Base-by-base conservation (phyloP, 2,113 vertebrate genomes). In the Eurypyga helias region DNA sequence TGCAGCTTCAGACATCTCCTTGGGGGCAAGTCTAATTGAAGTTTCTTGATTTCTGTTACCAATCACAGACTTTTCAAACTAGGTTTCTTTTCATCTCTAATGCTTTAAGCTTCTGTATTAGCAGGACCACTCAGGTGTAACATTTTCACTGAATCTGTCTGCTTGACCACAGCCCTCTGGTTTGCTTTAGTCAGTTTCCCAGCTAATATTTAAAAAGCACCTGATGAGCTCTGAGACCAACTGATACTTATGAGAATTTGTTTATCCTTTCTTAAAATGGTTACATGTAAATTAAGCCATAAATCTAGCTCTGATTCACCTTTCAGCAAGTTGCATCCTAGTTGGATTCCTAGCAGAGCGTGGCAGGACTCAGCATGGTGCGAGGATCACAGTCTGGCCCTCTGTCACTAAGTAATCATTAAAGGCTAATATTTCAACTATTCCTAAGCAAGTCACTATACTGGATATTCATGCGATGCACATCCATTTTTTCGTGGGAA, bases 11-110 rank as follows among this genome's bases (percentile, higher is more conserved):
- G 87, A 95, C 61, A 54, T 64, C 71, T 92, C 96, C 97, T 94
- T 57, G 48, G 76, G 88, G 88, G 85, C 80, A 93, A 92, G 26
- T 87, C 83, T 94, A 97, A 95, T 95, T 96, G 93, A 48, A 80
- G 80, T 84, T 85, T 13, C 66, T 73, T 91, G 77, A 84, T 93
- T 92, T 81, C 75, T 91, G 58, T 72, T 95, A 79, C 82, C 58
- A 95, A 48, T 90, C 70, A 76, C 58, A 77, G 81, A 17, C 67
- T 91, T 83, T 92, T 95, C 54, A 76, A 62, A 33, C 48, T 17
- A 33, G 5, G 36, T 70, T 96, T 93, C 65, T 90, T 86, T 91
- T 95, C 10, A 75, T 72, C 76, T 90, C 38, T 60, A 84, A 66
- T 73, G 34, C 83, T 86, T 86, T 72, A 93, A 87, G 73, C 28